Evolutionary conservation across 2,797 vertebrate species (phyloP).

Genomic region (Pangasius djambal): DNA sequence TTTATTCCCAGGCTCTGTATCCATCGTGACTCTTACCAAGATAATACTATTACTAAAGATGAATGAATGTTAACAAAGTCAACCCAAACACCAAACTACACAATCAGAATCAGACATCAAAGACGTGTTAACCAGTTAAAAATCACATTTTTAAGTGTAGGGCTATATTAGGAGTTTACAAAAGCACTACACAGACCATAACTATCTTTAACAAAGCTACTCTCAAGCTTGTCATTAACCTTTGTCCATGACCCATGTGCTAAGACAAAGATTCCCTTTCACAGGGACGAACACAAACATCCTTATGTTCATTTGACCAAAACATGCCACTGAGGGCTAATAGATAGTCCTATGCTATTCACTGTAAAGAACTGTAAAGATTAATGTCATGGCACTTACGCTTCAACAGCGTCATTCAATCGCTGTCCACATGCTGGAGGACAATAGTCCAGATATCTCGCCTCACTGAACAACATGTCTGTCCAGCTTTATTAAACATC

Average conservation of each 20-base stretch:
- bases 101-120: background rate
- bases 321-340: constrained; percentile 16
- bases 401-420: constrained; percentile 13
- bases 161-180: background rate
- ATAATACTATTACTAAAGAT: background rate
- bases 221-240: constrained; percentile 41
- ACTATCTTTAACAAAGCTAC: constrained; percentile 44
- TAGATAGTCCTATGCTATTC: constrained; percentile 3
- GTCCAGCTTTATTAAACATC: constrained; percentile 35
- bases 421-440: constrained; percentile 13
- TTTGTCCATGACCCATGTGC: constrained; percentile 2
- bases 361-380: constrained; percentile 27
- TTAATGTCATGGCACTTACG: constrained; percentile 27
- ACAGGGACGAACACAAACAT: constrained; percentile 17
- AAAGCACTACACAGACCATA: background rate
- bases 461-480: background rate
- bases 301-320: constrained; percentile 19
- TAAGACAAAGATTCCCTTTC: constrained; percentile 30
- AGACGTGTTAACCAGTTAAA: background rate
- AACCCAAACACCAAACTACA: background rate
- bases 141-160: background rate
- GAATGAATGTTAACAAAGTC: background rate
- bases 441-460: constrained; percentile 18
- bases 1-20: background rate
- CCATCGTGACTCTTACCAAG: background rate